Base-by-base conservation (phyloP, 2,888 invertebrate species). In the Mesorhabditis spiculigera region DNA sequence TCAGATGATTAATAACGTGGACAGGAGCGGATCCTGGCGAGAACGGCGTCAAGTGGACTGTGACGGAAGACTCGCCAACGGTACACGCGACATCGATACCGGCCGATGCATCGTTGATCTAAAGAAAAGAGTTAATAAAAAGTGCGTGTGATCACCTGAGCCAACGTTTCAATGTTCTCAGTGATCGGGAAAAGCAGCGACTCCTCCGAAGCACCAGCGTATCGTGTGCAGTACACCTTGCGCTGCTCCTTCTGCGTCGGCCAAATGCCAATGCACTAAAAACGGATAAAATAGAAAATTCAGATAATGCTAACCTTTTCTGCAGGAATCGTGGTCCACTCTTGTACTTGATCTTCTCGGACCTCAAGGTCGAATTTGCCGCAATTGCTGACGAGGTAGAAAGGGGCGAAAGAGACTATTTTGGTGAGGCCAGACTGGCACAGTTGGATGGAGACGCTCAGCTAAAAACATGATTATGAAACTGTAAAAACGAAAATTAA, bases 361-460 rank as follows among this genome's bases (percentile, higher is more conserved):
- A 84, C 78, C 73, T 85, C 79, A 71, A 85, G 76, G 45, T 75
- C 77, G 67, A 78, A 72, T 66, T 79, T 76, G 43, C 81, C 78
- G 68, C 82, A 77, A 87, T 98, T 99, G 78, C 94, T 91, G 62
- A 95, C 90, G 69, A 94, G 90, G 88, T 92, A 95, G 87, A 92
- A 95, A 0, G 98, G 97, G 6, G 93, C 93, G 85, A 98, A 95
- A 62, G 93, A 93, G 67, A 97, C 92, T 88, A 95, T 93, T 87
- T 97, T 97, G 0, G 96, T 96, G 79, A 98, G 88, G 68, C 95
- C 93, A 87, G 93, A 93, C 85, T 92, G 92, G 0, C 93, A 93
- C 83, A 97, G 88, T 80, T 92, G 91, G 87, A 96, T 96, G 71
- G 93, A 92, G 3, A 98, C 93, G 64, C 95, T 95, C 86, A 97